phyloP scores from a whole-genome alignment of 2,113 vertebrate genomes.

The Potamarius usumacintae region DNA sequence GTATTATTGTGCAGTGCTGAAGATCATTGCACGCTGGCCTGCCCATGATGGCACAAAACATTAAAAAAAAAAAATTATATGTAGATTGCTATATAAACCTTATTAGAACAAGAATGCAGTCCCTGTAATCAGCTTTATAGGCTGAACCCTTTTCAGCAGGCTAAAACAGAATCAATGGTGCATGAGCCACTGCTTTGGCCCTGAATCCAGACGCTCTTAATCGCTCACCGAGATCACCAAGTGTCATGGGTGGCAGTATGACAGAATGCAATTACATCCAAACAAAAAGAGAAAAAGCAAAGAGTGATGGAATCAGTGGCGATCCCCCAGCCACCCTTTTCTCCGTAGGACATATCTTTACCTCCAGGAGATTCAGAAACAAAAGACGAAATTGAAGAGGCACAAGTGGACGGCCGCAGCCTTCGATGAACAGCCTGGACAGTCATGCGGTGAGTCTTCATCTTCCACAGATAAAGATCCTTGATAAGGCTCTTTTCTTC shows the following conservation, averaged over 20 bases:
- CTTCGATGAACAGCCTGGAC: background rate
- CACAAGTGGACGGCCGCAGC: background rate
- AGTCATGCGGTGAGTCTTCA: background rate
- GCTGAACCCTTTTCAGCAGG: constrained; percentile 4
- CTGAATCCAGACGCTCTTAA: constrained; percentile 28
- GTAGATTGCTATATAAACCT: background rate
- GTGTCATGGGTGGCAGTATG: constrained; percentile 45
- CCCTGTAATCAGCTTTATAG: constrained; percentile 19
- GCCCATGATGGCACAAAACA: background rate
- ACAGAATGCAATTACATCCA: constrained; percentile 47
- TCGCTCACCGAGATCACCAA: constrained; percentile 42
- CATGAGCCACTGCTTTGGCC: constrained; percentile 10
- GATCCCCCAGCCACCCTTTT: constrained; percentile 6
- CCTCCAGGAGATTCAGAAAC: constrained; percentile 11
- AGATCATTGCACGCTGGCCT: background rate
- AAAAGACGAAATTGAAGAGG: constrained; percentile 19
- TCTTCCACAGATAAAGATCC: background rate
- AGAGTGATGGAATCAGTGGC: constrained; percentile 38
- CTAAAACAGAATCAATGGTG: constrained; percentile 40
- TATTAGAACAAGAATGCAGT: constrained; percentile 24
- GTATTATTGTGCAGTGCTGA: background rate
- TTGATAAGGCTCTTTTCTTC: background rate
- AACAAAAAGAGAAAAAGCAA: constrained; percentile 34
- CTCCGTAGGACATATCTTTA: constrained; percentile 28
- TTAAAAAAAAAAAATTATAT: background rate